Evolutionary conservation across 1,140 invertebrate genomes (phyloP), one percentile per base, ranked within the genome.

Genomic region (Copidosoma floridanum): DNA sequence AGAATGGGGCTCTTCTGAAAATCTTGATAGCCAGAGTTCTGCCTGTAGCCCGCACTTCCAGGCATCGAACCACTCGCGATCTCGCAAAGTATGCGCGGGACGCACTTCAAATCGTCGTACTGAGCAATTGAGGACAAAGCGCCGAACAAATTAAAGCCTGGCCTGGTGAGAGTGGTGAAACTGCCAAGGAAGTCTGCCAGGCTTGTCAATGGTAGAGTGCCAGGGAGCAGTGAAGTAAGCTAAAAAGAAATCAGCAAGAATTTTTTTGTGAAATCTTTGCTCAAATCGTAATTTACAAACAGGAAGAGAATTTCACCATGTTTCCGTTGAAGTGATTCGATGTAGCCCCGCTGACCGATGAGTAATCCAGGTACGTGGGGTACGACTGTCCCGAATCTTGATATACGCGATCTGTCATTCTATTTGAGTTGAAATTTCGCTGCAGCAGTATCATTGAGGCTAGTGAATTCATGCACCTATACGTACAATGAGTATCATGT

Each of bases 51-150:
- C n/a, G 47, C 21, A 51, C 65, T 65, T 27, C 82, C 83, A 16
- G 85, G 82, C 68, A 83, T 77, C 40, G 84, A 82, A 5, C 85
- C 86, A 11, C 85, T 86, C 37, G 89, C 86, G 27, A 89, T 83
- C 76, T 91, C 89, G 68, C 90, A 92, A 41, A 92, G 80, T 61
- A 92, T 81, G 72, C 88, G 83, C 3, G 89, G 86, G 44, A 92
- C 87, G 71, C 90, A 92, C 66, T 89, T 84, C 50, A 86, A 80
- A 72, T 91, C 89, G 71, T 92, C 90, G 74, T 90, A 85, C 66
- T 81, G 78, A 51, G 88, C 85, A 63, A 92, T 89, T 40, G 89
- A 89, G 53, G 83, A 83, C 57, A 92, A 72, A 26, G 87, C 88
- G 58, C 83, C 75, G 61, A 82, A 75, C 8, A 85, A 63, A 57